Evolutionary conservation across 2,797 vertebrate species (phyloP).

Genomic region (Cichlasoma orientale): DNA sequence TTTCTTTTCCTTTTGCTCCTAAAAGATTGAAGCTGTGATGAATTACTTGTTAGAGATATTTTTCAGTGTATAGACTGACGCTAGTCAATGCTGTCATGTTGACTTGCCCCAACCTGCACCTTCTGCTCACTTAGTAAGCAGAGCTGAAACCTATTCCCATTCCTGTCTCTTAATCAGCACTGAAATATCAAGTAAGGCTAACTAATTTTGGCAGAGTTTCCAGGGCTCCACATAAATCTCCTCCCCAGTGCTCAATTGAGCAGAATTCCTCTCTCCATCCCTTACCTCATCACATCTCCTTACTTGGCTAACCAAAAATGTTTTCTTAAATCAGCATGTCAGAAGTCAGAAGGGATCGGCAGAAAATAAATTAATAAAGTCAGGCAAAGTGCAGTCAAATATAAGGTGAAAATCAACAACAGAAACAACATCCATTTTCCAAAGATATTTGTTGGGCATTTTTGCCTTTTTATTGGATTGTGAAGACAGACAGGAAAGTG

Average conservation of each 20-base stretch:
- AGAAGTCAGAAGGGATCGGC: conserved; percentile 31
- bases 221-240: conserved; percentile 60
- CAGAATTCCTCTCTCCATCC: conserved; percentile 48
- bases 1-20: background rate
- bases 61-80: conserved; percentile 35
- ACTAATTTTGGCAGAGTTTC: conserved; percentile 71
- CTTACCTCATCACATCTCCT: conserved; percentile 22
- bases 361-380: conserved; percentile 14
- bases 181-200: conserved; percentile 71
- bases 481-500: no score
- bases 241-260: conserved; percentile 58
- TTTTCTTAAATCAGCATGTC: conserved; percentile 51
- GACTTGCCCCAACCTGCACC: conserved; percentile 55
- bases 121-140: conserved; percentile 63
- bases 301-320: conserved; percentile 49
- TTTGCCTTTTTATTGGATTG: no score
- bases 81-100: conserved; percentile 49
- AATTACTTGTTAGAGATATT: conserved; percentile 10
- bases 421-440: background rate
- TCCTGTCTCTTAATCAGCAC: conserved; percentile 72
- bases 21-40: background rate
- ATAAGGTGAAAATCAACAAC: conserved; percentile 15
- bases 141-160: conserved; percentile 68
- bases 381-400: conserved; percentile 21
- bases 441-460: conserved; percentile 9